Evolutionary conservation across 2,113 vertebrate genomes (phyloP).

Genomic region (Atherinomorus stipes): DNA sequence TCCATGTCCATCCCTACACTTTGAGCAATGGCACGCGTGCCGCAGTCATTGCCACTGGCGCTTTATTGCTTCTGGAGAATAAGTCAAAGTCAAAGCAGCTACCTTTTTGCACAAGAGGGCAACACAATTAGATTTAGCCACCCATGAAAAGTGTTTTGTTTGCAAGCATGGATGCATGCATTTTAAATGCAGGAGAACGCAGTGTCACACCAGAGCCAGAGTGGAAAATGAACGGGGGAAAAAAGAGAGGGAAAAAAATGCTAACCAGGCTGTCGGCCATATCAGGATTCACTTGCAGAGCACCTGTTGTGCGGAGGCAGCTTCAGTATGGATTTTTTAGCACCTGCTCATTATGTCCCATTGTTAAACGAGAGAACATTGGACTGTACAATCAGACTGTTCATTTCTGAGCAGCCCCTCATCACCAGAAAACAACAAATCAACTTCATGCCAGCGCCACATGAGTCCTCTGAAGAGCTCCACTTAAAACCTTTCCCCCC

Average conservation of each 20-base stretch:
- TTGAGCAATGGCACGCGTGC: constrained; percentile 61
- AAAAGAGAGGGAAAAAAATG: constrained; percentile 53
- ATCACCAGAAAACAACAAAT: constrained; percentile 18
- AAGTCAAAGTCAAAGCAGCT: constrained; percentile 69
- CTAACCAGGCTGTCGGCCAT: constrained; percentile 17
- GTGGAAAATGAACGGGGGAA: constrained; percentile 13
- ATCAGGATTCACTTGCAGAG: constrained; percentile 33
- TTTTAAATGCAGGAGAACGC: constrained; percentile 62
- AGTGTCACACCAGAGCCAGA: constrained; percentile 24
- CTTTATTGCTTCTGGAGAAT: constrained; percentile 60
- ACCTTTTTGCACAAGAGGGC: constrained; percentile 64
- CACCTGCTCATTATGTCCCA: constrained; percentile 48
- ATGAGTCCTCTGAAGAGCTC: constrained; percentile 20
- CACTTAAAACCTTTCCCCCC: constrained; percentile 9
- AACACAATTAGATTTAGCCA: constrained; percentile 74
- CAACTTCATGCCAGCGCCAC: constrained; percentile 10
- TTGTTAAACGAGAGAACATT: constrained; percentile 38
- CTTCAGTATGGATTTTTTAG: constrained; percentile 54
- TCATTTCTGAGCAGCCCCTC: constrained; percentile 8
- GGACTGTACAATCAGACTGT: constrained; percentile 32
- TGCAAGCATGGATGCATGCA: constrained; percentile 52
- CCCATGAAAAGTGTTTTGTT: constrained; percentile 74
- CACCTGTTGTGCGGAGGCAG: constrained; percentile 44
- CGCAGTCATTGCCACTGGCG: constrained; percentile 26
- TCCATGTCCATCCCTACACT: constrained; percentile 60